Conservation (phyloP, 2,888 invertebrate genomes). For the Hirtodrosophila histrioides region DNA sequence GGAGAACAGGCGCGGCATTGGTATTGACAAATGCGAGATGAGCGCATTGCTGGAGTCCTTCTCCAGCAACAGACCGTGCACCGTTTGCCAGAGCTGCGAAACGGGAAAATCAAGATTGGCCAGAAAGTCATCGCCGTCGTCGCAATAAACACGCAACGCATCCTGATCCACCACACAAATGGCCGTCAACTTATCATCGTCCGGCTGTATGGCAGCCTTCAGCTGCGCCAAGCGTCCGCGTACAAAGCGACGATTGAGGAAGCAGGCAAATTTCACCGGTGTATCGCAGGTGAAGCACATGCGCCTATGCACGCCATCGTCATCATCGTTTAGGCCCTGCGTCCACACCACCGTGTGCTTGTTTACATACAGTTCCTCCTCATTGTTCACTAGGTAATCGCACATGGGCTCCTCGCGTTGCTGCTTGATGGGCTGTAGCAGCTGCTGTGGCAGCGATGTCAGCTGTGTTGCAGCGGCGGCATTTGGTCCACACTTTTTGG, state of each 20-base stretch:
- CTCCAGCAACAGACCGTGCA: conserved; percentile 93
- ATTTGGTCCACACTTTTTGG: conserved; percentile 62
- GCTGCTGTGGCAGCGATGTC: conserved; percentile 56
- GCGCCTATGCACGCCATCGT: conserved; percentile 71
- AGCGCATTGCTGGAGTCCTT: conserved; percentile 86
- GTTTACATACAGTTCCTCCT: conserved; percentile 95
- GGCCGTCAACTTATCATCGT: conserved; percentile 66
- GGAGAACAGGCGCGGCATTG: conserved; percentile 92
- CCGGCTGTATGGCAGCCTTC: conserved; percentile 38
- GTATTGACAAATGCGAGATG: conserved; percentile 83
- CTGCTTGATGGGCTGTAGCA: conserved; percentile 39
- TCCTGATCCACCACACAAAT: conserved; percentile 87
- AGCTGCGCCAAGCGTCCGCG: conserved; percentile 66
- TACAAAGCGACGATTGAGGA: conserved; percentile 87
- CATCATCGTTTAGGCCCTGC: conserved; percentile 55
- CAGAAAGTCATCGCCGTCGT: conserved; percentile 92
- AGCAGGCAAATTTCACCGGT: conserved; percentile 92
- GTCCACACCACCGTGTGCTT: conserved; percentile 94
- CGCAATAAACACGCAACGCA: conserved; percentile 91
- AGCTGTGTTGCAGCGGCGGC: conserved; percentile 47
- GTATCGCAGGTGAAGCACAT: conserved; percentile 91
- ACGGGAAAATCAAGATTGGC: conserved; percentile 92
- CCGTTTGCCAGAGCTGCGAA: conserved; percentile 92
- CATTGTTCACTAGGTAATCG: conserved; percentile 85
- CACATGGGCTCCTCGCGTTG: conserved; percentile 76